phyloP scores from a whole-genome alignment of 2,797 vertebrate genomes.

The Phataginus tetradactyla region DNA sequence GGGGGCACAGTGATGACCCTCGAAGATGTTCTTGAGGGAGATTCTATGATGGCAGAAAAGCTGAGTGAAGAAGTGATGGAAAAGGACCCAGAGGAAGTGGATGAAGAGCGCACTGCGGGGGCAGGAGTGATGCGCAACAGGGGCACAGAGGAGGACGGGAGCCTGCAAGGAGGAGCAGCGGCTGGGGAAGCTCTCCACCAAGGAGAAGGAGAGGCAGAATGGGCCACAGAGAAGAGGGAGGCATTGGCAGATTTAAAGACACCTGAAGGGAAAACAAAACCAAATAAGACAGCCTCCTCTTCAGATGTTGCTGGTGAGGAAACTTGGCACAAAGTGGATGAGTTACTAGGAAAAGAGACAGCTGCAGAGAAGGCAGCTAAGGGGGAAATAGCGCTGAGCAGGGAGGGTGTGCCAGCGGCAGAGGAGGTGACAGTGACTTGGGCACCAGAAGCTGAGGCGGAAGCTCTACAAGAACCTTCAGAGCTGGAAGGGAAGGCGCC shows the following conservation, averaged over 20 bases:
- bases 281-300: not conserved
- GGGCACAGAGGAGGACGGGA: rapidly evolving
- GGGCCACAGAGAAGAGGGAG: not conserved
- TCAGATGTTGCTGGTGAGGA: not conserved
- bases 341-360: not conserved
- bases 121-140: rapidly evolving
- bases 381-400: not conserved
- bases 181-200: not conserved
- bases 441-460: rapidly evolving
- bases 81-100: not conserved
- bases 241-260: not conserved
- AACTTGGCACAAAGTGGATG: not conserved
- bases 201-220: not conserved
- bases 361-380: not conserved
- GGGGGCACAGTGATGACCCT: rapidly evolving
- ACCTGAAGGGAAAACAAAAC: not conserved
- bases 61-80: not conserved
- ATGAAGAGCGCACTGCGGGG: rapidly evolving
- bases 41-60: not conserved
- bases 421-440: not conserved
- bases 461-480: rapidly evolving
- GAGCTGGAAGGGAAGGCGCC: rapidly evolving
- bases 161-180: rapidly evolving
- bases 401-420: not conserved
- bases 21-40: not conserved